Evolutionary conservation across 2,888 invertebrate genomes (phyloP), one percentile per base, ranked within the genome.

Genomic region (Tyria jacobaeae): DNA sequence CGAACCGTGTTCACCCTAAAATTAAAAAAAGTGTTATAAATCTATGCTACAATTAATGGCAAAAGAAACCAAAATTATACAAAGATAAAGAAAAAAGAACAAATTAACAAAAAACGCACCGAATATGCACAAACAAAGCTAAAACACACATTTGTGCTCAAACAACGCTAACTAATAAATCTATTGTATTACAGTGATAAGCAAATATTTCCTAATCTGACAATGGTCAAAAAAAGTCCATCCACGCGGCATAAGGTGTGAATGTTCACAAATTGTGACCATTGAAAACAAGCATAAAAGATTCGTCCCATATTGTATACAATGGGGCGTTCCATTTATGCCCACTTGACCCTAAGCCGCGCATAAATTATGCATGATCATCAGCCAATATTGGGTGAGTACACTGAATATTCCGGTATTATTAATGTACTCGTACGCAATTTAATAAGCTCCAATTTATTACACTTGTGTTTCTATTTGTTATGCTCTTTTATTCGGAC

Each of bases 351-450:
- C 92, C 92, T 75, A 79, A 73, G 80, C 76, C 73, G 77, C 79
- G 90, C 91, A 92, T 93, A 93, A 91, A 92, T 92, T 92, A 93
- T 90, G 92, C 91, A 88, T 88, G 90, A 92, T 92, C 91, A 93
- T 91, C 84, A 76, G 63, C 69, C 71, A 55, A 62, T 73, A 76
- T 76, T 66, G 68, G 66, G 56, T 53, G 62, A 44, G 68, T 60
- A 57, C 61, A 52, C 59, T 55, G 66, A 70, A 62, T 75, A 55
- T 62, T 64, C 57, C 41, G 15, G 35, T 57, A 37, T 59, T 50
- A 53, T 21, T 54, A 55, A 55, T 58, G 39, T 50, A 24, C 47
- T 34, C 15, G 41, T 54, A n/a, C 44, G 35, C n/a, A 21, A 50
- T 60, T 57, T 52, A 31, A 35, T 62, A 56, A 66, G 25, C 54